These are phyloP conservation scores for Vesta saturnalis DNA, from an alignment of 2,888 invertebrate genomes.

Conservation along the genomic window DNA sequence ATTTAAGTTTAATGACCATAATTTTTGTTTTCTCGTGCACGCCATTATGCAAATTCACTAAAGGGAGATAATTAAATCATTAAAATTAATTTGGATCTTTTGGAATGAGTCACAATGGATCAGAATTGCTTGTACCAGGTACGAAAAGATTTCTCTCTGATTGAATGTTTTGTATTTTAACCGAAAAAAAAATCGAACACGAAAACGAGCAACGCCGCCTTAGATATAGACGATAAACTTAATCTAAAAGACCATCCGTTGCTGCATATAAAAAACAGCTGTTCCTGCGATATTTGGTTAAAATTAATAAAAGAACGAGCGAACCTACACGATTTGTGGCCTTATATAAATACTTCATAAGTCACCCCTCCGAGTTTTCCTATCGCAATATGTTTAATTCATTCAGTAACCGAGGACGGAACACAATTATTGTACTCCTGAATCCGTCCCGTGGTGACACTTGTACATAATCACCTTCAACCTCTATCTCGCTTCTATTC, in stretches of 20 bases:
- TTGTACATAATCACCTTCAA: conserved; percentile 67
- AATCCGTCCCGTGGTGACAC: conserved; percentile 68
- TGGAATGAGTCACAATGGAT: not conserved
- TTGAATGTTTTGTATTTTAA: conserved; percentile 4
- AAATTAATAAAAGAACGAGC: conserved; percentile 49
- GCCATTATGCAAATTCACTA: not conserved
- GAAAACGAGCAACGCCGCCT: conserved; percentile 25
- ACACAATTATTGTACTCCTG: conserved; percentile 64
- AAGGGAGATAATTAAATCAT: not conserved
- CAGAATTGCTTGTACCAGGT: not conserved
- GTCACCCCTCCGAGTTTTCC: conserved; percentile 36
- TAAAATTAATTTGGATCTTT: not conserved
- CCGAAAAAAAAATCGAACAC: conserved; percentile 17
- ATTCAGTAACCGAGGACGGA: conserved; percentile 52
- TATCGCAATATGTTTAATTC: conserved; percentile 57
- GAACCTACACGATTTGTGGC: conserved; percentile 46
- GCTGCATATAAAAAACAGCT: conserved; percentile 49
- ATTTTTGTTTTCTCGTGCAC: not conserved
- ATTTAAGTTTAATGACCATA: conserved; percentile 12
- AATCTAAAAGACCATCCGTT: conserved; percentile 37
- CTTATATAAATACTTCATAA: conserved; percentile 47
- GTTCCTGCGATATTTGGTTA: conserved; percentile 48
- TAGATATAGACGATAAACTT: conserved; percentile 40
- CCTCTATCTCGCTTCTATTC: conserved; percentile 13
- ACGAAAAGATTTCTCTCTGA: not conserved